Evolutionary conservation across 2,888 invertebrate species (phyloP), one percentile per base, ranked within the genome.

Genomic region (Venustoraphidia nigricollis): DNA sequence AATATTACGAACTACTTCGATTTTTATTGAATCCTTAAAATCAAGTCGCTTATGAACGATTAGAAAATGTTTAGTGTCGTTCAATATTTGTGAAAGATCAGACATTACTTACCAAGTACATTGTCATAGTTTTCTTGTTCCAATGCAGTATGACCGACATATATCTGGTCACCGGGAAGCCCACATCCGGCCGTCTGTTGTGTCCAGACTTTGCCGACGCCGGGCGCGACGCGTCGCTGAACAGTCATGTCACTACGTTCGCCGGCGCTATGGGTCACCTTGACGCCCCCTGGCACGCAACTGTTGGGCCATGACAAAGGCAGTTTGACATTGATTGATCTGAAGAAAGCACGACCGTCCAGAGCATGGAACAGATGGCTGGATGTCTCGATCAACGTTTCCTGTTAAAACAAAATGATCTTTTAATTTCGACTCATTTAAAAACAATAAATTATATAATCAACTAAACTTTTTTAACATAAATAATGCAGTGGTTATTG

Each of bases 161-260:
- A 75, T 43, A 79, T 73, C 59, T 75, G 76, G 56, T 77, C 75
- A 0, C 78, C 79, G 0, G 60, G 60, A 53, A 70, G 66, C 5
- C 76, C 77, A 55, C 79, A 80, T 9, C 75, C 75, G 34, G 72
- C 66, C 3, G 73, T 72, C 58, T 79, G 79, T 56, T 76, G 73
- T 1, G 79, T 79, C 72, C 74, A 78, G n/a, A 74, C 67, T 9
- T 64, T 57, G 56, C 70, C 66, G 4, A 68, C 67, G 51, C 72
- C 73, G 6, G 71, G 68, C 53, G 75, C 72, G 34, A 71, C 69
- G 9, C 63, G 60, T 4, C 70, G 70, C 27, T 75, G 63, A 34
- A 71, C 59, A 8, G 68, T 69, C 43, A 80, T 64, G 56, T 80
- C 76, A 9, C 75, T 67, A 35, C 64, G 57, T 54, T 73, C 73